phyloP scores from a whole-genome alignment of 2,888 invertebrate genomes.

The Ophion costatus region DNA sequence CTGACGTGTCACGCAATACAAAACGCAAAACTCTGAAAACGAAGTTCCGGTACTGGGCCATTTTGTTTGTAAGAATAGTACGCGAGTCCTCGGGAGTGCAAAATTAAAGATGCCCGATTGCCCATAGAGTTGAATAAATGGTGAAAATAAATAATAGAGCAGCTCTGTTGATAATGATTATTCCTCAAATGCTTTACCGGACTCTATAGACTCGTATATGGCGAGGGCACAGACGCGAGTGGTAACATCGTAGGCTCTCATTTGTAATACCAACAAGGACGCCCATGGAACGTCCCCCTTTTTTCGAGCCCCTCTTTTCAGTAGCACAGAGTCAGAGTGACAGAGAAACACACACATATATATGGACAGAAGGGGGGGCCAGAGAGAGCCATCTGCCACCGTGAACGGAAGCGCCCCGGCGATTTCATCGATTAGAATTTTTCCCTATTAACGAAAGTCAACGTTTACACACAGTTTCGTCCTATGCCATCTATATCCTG shows the following conservation, averaged over 20 bases:
- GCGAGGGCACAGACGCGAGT: constrained; percentile 5
- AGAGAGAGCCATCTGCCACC: constrained; percentile 65
- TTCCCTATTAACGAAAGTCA: constrained; percentile 61
- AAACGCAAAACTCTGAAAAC: no score
- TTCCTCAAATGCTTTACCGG: no score
- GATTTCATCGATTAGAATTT: constrained; percentile 65
- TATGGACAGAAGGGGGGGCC: constrained; percentile 13
- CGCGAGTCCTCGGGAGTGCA: no score
- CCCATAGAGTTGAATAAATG: no score
- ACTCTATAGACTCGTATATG: background rate
- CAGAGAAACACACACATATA: background rate
- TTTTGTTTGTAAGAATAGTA: no score
- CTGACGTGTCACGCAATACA: no score
- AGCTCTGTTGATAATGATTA: no score
- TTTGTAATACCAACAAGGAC: constrained; percentile 31
- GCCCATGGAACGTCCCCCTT: constrained; percentile 57
- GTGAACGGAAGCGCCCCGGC: constrained; percentile 62
- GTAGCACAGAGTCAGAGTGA: constrained; percentile 23
- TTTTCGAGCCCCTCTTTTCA: constrained; percentile 36
- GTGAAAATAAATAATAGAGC: no score
- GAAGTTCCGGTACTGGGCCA: no score
- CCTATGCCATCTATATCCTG: background rate
- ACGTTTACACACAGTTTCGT: constrained; percentile 39
- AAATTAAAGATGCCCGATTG: no score
- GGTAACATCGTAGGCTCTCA: constrained; percentile 58